Base-by-base conservation (phyloP, 2,797 vertebrate species). In the Dromococcyx pavoninus region DNA sequence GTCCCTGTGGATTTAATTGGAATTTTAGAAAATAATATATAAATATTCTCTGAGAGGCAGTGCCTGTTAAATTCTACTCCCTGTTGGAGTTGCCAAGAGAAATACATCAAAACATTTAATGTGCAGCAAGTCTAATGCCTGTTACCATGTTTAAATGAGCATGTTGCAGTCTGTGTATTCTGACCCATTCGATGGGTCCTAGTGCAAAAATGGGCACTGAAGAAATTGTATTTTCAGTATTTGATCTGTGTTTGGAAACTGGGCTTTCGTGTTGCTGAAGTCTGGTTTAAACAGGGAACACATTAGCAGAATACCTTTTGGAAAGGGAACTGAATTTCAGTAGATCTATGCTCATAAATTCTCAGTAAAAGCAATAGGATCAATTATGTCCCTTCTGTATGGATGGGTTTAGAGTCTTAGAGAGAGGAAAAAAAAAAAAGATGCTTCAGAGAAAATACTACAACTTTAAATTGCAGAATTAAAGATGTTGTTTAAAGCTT, bases 1-100 rank as follows among this genome's bases (percentile, higher is more conserved):
- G 1, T 88, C 32, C 37, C 77, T 91, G 73, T 91, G 76, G 51
- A 78, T 95, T 90, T 92, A 87, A 91, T 91, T 91, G 69, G 58
- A 91, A 92, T 85, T 92, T 92, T 88, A 67, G 72, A 50, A 53
- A 93, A 61, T 89, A 62, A 73, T 60, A 66, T 76, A 75, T 61
- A 92, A 89, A 60, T 85, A 69, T 87, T 91, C 24, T 93, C 75
- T 82, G 54, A 64, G 61, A 93, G 43, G 50, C 61, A 51, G 3
- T 66, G 53, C 44, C 25, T 88, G 21, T 77, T 88, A 86, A 93
- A 62, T 88, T 91, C 69, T 86, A 23, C 16, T 92, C 69, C 32
- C 35, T 71, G 35, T 37, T 86, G 71, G 41, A 86, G 79, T 21
- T 86, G 44, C 64, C 46, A 41, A 43, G 76, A 77, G 37, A 60